Percentiles rank a stretch among this genome's conserved stretches.
Evolutionary conservation across 2,113 vertebrate species (phyloP).

Genomic region (Emydura subglobosa): DNA sequence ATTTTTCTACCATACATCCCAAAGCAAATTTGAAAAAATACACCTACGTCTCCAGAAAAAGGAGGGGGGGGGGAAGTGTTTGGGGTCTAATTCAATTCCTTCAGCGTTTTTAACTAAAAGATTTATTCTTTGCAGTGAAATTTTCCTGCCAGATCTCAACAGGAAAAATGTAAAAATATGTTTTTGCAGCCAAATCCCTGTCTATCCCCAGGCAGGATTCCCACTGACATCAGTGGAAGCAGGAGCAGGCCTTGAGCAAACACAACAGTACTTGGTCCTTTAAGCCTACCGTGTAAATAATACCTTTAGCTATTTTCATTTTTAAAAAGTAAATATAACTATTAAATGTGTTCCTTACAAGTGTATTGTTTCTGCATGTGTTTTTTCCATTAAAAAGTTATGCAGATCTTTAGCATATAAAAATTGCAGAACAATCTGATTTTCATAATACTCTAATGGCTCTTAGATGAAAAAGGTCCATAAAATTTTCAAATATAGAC

Average conservation of each 20-base stretch:
- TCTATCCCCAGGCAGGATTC: not conserved
- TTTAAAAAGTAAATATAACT: not conserved
- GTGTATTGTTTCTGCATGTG: not conserved
- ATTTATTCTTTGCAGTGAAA: not conserved
- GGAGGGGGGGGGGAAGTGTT: not conserved
- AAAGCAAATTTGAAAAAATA: not conserved
- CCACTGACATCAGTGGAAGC: not conserved
- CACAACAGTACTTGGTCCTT: not conserved
- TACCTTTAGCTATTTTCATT: not conserved
- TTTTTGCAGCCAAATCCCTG: not conserved
- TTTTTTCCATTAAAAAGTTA: slow-evolving; percentile 11
- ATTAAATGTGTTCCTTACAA: not conserved
- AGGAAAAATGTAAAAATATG: not conserved
- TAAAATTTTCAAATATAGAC: not conserved
- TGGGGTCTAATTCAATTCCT: not conserved
- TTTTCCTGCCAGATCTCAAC: not conserved
- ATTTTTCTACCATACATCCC: not conserved
- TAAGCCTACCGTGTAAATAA: not conserved
- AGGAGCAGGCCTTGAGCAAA: not conserved
- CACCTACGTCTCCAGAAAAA: not conserved
- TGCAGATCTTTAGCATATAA: slow-evolving; percentile 1
- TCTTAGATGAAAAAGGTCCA: not conserved
- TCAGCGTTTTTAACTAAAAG: not conserved
- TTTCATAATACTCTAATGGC: slow-evolving; percentile 36
- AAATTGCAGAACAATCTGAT: slow-evolving; percentile 24